Base-by-base conservation (phyloP, 2,797 vertebrate species). In the Lacerta bilineata region DNA sequence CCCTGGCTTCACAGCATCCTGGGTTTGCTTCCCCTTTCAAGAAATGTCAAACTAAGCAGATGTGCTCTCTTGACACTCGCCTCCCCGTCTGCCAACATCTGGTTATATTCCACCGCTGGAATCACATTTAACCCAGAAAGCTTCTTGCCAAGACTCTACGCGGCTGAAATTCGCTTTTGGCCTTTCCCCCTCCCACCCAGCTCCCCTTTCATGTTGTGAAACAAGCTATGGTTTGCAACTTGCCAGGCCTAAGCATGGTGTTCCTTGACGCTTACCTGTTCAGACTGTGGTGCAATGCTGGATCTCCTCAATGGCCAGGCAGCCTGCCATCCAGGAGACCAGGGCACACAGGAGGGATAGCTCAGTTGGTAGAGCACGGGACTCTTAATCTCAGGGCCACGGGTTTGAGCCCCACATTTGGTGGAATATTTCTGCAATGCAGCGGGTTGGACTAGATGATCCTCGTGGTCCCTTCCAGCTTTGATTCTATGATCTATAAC, bases 41-140 rank as follows among this genome's bases (percentile, higher is more conserved):
- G 89, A 93, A 20, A 79, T 93, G 91, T 93, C 71, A 84, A 6
- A 3, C 93, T 27, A 91, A 96, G 93, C 95, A 94, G 85, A 94
- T 95, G 75, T 43, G 81, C 91, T 95, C 95, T 96, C 91, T 94
- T 96, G 96, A 96, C 4, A 36, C 79, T 89, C 83, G 55, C 69
- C 0, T 88, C 66, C 71, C 94, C 5, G 90, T 92, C 94, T 95
- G 96, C 96, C 96, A 96, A 95, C 96, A 96, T 96, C 96, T 97
- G 97, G 95, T 94, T 75, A 94, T 75, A 94, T 94, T 87, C 94
- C 95, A 95, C 94, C 89, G 94, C 88, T 94, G 92, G 89, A 95
- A 71, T 92, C 2, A 36, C 93, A 87, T 84, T 94, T 90, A 88
- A 93, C 17, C 85, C 91, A 64, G 86, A 85, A 80, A 87, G 0